Conservation (phyloP, 2,113 vertebrate genomes). For the Motacilla tschutschensis region DNA sequence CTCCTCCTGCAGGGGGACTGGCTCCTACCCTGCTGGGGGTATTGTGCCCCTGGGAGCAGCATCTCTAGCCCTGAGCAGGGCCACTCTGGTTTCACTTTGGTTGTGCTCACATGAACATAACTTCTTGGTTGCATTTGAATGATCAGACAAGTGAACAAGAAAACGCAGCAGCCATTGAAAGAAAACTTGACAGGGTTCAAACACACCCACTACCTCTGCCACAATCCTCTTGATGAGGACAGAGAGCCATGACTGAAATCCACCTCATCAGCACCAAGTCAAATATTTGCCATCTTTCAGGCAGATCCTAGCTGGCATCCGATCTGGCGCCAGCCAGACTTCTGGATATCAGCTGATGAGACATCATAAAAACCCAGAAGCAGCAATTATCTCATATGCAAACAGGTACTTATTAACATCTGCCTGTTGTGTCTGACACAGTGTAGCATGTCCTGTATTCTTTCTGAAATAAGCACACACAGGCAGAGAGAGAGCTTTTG, state of each 20-base stretch:
- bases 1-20: fast-evolving
- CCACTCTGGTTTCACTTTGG: not conserved
- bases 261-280: not conserved
- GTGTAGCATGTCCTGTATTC: not conserved
- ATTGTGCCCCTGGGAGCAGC: not conserved
- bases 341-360: not conserved
- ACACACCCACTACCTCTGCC: not conserved
- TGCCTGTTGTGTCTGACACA: not conserved
- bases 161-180: not conserved
- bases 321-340: not conserved
- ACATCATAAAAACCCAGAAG: slow-evolving; percentile 10
- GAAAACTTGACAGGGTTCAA: not conserved
- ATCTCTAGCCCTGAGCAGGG: not conserved
- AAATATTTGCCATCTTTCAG: slow-evolving; percentile 36
- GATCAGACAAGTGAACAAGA: not conserved
- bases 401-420: not conserved
- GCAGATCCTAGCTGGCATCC: not conserved
- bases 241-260: not conserved
- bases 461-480: not conserved
- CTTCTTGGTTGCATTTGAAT: not conserved
- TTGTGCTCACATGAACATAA: fast-evolving
- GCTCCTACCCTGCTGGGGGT: fast-evolving
- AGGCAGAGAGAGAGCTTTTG: not conserved
- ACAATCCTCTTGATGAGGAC: not conserved
- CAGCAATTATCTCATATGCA: not conserved